Base-by-base conservation (phyloP, 2,113 vertebrate genomes). In the Loxodonta africana region DNA sequence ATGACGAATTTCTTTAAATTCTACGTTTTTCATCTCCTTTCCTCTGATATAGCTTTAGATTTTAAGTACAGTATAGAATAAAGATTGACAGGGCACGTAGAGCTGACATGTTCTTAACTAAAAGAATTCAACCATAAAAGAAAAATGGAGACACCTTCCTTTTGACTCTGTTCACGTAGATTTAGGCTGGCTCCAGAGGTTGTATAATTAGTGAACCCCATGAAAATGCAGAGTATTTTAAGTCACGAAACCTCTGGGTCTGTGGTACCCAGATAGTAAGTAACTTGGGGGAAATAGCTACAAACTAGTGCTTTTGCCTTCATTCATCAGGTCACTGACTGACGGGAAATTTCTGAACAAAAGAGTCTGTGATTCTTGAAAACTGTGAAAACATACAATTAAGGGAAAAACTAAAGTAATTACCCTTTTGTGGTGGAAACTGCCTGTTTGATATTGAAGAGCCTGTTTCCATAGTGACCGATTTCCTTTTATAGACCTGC, bases 391-490 rank as follows among this genome's bases (percentile, higher is more conserved):
- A 94, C 6, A 62, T 51, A 33, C 37, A 95, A 87, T 96, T 97
- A 97, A 95, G n/a, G 2, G 53, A n/a, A 91, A 97, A 94, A 63
- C 62, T 81, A 62, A 88, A 86, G 41, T 84, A 94, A 97, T 97
- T 96, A 94, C 81, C 28, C 23, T 94, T 97, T 96, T 81, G 37
- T 90, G n/a, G 92, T 88, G 82, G 82, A 94, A 95, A 88, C 14
- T 96, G 65, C 86, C 71, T 95, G n/a, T 96, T 97, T 77, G 76
- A 85, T 96, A 71, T 88, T 94, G 87, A 93, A 71, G 30, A 93
- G 90, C n/a, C 41, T 46, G 89, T 97, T 98, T 93, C 98, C 92
- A 98, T 95, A 86, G 97, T 95, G 96, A 98, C 83, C 83, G 48
- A 57, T 88, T 96, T 97, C 81, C 67, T 97, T 96, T 97, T 95